These are phyloP conservation scores for Drosophila ironensis DNA, from an alignment of 1,140 invertebrate genomes.

Conservation along the genomic window DNA sequence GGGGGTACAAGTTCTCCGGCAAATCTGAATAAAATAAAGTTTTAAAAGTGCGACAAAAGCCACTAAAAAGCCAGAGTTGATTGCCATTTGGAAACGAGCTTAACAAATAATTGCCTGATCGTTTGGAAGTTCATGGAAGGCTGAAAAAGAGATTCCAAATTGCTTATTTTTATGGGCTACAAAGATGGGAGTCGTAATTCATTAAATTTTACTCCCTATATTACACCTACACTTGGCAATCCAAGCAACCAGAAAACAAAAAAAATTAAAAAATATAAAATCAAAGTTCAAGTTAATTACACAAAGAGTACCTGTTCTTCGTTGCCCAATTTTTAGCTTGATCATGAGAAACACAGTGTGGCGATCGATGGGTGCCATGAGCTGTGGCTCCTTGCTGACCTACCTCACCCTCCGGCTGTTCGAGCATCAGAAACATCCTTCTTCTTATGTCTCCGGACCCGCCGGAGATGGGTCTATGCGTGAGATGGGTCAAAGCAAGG, in stretches of 20 bases:
- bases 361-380: slow-evolving; percentile 33
- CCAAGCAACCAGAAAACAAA: too few relatives aligned
- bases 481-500: slow-evolving; percentile 4
- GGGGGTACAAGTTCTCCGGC: neutral
- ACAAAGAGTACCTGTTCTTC: too few relatives aligned
- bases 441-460: neutral
- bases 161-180: too few relatives aligned
- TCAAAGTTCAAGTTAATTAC: too few relatives aligned
- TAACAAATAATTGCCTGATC: slow-evolving; percentile 1
- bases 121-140: neutral
- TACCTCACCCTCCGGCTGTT: slow-evolving; percentile 33
- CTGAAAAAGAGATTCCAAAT: neutral
- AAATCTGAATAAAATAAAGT: slow-evolving; percentile 39
- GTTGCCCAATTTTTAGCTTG: too few relatives aligned
- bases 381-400: slow-evolving; percentile 46
- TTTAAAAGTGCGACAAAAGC: slow-evolving; percentile 33
- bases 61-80: slow-evolving; percentile 9
- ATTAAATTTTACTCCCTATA: too few relatives aligned
- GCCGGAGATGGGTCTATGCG: neutral
- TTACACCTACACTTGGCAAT: too few relatives aligned
- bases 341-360: slow-evolving; percentile 34
- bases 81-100: slow-evolving; percentile 28
- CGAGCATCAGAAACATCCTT: neutral
- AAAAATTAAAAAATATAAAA: too few relatives aligned
- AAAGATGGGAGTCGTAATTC: too few relatives aligned